A percentile compares a stretch with the other conserved stretches of the same genome.
Conservation (phyloP, 2,797 vertebrate genomes). For the Peromyscus eremicus region DNA sequence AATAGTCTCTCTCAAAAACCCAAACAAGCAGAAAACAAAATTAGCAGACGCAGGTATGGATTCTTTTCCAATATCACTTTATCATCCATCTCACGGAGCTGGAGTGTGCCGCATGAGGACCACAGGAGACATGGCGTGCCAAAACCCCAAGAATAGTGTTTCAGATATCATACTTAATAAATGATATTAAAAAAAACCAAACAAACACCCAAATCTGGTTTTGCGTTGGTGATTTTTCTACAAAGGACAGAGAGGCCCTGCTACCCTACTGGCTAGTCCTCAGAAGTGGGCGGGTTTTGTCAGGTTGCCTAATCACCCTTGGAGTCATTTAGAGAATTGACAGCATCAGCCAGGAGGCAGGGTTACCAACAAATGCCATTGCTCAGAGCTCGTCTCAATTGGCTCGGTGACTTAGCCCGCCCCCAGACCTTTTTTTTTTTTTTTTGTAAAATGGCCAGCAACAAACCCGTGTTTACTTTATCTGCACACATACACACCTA, state of each 20-base stretch:
- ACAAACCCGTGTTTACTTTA: background rate
- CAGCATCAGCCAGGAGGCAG: background rate
- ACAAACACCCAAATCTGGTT: background rate
- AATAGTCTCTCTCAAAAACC: background rate
- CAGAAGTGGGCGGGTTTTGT: background rate
- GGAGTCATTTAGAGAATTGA: conserved; percentile 17
- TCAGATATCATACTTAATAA: background rate
- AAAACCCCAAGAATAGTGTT: background rate
- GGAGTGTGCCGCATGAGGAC: background rate
- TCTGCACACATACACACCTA: background rate
- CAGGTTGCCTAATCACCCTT: background rate
- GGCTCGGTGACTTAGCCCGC: accelerated
- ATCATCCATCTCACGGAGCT: background rate
- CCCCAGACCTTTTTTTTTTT: background rate
- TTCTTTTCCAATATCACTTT: background rate
- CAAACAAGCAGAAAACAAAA: background rate
- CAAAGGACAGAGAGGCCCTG: conserved; percentile 10
- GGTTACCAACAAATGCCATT: background rate
- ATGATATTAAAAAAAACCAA: background rate
- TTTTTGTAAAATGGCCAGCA: background rate
- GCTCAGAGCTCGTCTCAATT: background rate
- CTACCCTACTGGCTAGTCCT: background rate
- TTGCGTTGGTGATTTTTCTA: background rate
- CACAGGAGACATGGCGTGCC: background rate
- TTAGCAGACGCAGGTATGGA: background rate